Percentiles rank a stretch among this genome's conserved stretches.
Conservation (phyloP, 2,113 vertebrate species). For the Delphinus delphis region DNA sequence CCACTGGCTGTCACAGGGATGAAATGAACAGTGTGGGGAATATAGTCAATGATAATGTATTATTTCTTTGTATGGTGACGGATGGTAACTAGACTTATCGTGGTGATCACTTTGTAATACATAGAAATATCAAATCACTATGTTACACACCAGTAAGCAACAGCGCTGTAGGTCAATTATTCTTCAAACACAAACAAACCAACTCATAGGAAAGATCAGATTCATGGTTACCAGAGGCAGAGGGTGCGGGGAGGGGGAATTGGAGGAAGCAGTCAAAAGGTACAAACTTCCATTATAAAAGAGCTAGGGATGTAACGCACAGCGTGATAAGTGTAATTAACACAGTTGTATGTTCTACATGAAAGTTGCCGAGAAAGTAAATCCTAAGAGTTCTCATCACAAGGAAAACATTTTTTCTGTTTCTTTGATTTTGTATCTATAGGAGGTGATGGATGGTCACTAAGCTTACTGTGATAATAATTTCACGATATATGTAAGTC, state of each 20-base stretch:
- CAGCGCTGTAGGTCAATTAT: background rate
- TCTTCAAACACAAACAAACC: background rate
- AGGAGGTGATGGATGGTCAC: background rate
- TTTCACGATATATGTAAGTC: background rate
- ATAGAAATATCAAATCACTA: background rate
- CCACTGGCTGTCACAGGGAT: background rate
- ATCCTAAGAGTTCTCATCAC: background rate
- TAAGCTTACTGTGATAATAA: background rate
- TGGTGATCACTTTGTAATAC: background rate
- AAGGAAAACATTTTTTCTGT: background rate
- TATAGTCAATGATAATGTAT: background rate
- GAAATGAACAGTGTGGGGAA: background rate
- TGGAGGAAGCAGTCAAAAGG: background rate
- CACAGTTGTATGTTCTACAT: background rate
- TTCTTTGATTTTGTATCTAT: background rate
- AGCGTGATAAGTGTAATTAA: background rate
- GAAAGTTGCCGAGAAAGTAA: background rate
- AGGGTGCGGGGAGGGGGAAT: too few species aligned
- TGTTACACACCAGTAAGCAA: background rate
- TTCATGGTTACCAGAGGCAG: background rate
- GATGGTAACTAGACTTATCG: background rate
- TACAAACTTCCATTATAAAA: background rate
- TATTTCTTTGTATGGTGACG: background rate
- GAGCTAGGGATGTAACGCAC: background rate
- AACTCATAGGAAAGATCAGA: background rate